Evolutionary conservation across 2,888 invertebrate genomes (phyloP), one percentile per base, ranked within the genome.

Genomic region (Cyclophora albipunctata): DNA sequence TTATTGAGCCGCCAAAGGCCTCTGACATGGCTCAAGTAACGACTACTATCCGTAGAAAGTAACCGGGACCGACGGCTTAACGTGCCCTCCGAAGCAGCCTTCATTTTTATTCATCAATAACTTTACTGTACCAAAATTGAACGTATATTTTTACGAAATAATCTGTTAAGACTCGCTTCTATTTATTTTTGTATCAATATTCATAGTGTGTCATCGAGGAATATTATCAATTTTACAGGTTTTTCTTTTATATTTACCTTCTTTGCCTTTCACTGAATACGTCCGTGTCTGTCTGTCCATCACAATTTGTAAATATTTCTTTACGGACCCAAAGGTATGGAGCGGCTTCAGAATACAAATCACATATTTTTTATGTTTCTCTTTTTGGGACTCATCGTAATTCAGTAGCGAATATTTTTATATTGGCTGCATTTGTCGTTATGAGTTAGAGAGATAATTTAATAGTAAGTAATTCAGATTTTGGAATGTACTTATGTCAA

Each of bases 261-360:
- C 43, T 34, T 43, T 43, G 33, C 34, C 20, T 33, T 60, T 60
- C 54, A 54, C 57, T 55, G 55, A 45, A 53, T 53, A 54, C 49
- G 55, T 59, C 58, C 57, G 52, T 57, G 55, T 59, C 58, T 57
- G 52, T 57, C 66, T 64, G 73, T 71, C 74, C 69, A 64, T 73
- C 73, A 71, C 64, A 67, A 73, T 73, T 69, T 73, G 69, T 62
- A 57, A 69, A 67, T 63, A 69, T 73, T 67, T 67, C 63, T 67
- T 57, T 58, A 58, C 55, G 58, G 59, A 57, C 62, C 60, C 58
- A 59, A 66, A 60, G 63, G 58, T 60, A 34, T 35, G 40, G 34
- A 20, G 53, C 60, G 44, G 46, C 43, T 47, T 41, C 41, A 33
- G 60, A 60, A 60, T 60, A 60, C 50, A 53, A 59, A 60, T 59